Conservation (phyloP, 2,888 invertebrate species). For the Metalampra italica region DNA sequence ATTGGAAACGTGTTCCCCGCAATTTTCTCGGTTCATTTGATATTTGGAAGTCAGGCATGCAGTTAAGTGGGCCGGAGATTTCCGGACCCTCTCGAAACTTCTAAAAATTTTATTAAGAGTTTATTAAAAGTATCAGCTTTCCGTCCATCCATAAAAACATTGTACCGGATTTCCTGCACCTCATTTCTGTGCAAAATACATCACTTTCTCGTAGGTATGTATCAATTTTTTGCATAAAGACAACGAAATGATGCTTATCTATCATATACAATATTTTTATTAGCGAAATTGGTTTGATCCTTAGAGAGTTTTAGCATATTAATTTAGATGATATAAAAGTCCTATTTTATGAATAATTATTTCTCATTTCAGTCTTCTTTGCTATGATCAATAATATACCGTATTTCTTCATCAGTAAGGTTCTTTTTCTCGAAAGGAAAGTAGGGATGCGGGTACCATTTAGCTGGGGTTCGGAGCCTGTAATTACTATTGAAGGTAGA, state of each 20-base stretch:
- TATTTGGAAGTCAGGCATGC: slow-evolving; percentile 31
- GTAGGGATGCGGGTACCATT: slow-evolving; percentile 59
- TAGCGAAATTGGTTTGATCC: background rate
- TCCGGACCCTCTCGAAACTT: background rate
- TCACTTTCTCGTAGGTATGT: no score
- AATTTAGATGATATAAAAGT: no score
- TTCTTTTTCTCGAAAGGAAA: slow-evolving; percentile 66
- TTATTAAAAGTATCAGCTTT: background rate
- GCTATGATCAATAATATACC: slow-evolving; percentile 50
- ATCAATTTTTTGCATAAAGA: no score
- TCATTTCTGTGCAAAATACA: no score
- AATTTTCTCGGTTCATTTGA: slow-evolving; percentile 35
- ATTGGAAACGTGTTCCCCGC: slow-evolving; percentile 45
- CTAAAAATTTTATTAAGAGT: no score
- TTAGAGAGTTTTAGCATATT: no score
- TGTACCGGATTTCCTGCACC: no score
- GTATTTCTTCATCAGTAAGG: slow-evolving; percentile 46
- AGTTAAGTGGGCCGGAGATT: slow-evolving; percentile 1
- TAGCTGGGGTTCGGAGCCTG: slow-evolving; percentile 55
- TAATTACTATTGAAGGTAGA: slow-evolving; percentile 71
- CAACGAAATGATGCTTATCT: no score
- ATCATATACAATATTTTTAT: background rate
- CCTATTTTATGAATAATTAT: no score
- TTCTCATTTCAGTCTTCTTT: slow-evolving; percentile 44
- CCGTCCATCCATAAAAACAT: background rate